A percentile compares a stretch with the other conserved stretches of the same genome.
Conservation (phyloP, 2,113 vertebrate genomes). For the Myxocyprinus asiaticus region DNA sequence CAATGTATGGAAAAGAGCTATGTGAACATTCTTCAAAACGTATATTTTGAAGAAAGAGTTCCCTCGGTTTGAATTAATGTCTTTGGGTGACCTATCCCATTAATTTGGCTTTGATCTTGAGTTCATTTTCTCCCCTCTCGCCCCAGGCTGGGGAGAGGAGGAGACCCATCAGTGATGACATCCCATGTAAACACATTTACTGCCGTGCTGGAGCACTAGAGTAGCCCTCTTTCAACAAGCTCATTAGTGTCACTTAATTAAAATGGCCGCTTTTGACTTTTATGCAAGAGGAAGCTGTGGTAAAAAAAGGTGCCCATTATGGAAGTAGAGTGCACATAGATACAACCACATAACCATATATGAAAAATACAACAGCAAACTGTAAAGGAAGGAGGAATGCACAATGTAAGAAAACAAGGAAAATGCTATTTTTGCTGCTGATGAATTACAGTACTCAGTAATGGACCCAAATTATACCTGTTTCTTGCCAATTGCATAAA, state of each 20-base stretch:
- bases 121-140: conserved; percentile 27
- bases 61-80: too few species aligned
- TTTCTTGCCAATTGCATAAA: conserved; percentile 83
- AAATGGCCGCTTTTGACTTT: conserved; percentile 93
- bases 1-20: too few species aligned
- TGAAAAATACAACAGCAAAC: conserved; percentile 1
- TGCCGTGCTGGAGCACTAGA: conserved; percentile 85
- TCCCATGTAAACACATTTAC: conserved; percentile 94
- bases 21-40: too few species aligned
- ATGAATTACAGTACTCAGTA: conserved; percentile 83
- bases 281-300: conserved; percentile 82
- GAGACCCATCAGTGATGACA: conserved; percentile 83
- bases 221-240: conserved; percentile 88
- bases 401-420: background rate
- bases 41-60: too few species aligned
- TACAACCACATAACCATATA: background rate
- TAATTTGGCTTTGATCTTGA: background rate
- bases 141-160: conserved; percentile 28
- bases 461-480: conserved; percentile 85
- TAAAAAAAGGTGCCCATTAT: conserved; percentile 55
- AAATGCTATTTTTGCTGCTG: conserved; percentile 74
- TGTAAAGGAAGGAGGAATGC: background rate
- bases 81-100: too few species aligned
- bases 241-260: conserved; percentile 96
- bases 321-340: conserved; percentile 38